A percentile compares a stretch with the other conserved stretches of the same genome.
phyloP scores from a whole-genome alignment of 2,113 vertebrate genomes.

The Daboia siamensis region DNA sequence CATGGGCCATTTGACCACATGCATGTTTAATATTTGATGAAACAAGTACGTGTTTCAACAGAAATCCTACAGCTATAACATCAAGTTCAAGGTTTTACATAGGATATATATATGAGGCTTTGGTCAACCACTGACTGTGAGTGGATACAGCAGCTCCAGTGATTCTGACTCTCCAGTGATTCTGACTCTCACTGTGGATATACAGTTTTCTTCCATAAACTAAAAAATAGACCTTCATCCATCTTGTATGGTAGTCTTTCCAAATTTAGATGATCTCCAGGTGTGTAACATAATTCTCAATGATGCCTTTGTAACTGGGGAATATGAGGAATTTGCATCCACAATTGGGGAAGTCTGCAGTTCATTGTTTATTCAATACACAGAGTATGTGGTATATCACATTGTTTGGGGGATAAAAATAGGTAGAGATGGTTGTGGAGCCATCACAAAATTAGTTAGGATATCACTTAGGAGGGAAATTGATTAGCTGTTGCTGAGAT shows the following conservation, averaged over 20 bases:
- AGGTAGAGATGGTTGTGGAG: background rate
- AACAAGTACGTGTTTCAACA: background rate
- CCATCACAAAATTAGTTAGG: background rate
- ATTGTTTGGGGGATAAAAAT: background rate
- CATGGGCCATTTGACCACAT: background rate
- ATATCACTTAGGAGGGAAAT: background rate
- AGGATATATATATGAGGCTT: background rate
- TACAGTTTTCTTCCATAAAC: background rate
- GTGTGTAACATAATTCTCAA: background rate
- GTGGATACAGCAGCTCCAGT: background rate
- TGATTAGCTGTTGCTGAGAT: background rate
- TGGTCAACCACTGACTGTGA: background rate
- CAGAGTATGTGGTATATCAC: background rate
- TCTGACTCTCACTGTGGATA: background rate
- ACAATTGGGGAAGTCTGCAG: background rate
- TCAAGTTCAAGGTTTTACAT: background rate
- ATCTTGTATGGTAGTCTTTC: background rate
- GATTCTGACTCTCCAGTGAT: too few relatives aligned
- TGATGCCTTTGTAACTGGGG: background rate
- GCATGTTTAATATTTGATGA: background rate
- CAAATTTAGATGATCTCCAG: background rate
- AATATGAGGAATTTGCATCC: background rate
- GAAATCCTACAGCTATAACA: background rate
- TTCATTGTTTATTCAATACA: background rate
- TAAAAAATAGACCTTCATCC: background rate